A percentile compares a stretch with the other conserved stretches of the same genome.
Conservation (phyloP, 1,140 invertebrate species). For the Lucilia sericata region DNA sequence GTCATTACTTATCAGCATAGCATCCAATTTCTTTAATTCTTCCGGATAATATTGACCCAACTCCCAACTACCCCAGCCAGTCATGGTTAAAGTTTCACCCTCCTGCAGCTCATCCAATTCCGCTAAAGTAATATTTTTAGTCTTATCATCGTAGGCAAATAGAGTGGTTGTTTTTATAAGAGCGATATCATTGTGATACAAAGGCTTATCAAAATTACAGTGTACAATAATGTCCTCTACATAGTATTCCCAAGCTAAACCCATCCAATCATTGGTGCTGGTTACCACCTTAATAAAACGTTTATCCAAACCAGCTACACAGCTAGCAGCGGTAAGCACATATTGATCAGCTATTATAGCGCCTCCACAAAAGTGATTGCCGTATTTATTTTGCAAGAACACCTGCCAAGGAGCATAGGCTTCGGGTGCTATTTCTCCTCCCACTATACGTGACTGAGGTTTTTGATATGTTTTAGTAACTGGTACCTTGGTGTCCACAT, state of each 20-base stretch:
- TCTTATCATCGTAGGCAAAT: constrained; percentile 67
- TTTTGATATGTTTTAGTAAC: background rate
- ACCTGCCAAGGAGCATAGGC: constrained; percentile 68
- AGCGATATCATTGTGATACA: constrained; percentile 70
- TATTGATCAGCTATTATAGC: constrained; percentile 64
- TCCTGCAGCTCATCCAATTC: constrained; percentile 42
- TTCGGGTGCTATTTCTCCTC: constrained; percentile 66
- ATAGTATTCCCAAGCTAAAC: constrained; percentile 50
- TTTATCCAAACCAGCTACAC: constrained; percentile 58
- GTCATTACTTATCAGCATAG: constrained; percentile 51
- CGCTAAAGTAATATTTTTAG: constrained; percentile 64
- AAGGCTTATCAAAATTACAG: constrained; percentile 61
- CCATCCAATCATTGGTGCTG: constrained; percentile 52
- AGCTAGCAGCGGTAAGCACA: constrained; percentile 68
- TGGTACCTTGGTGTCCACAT: background rate
- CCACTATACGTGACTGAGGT: constrained; percentile 63
- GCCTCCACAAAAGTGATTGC: constrained; percentile 68
- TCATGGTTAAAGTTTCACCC: constrained; percentile 65
- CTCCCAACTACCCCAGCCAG: constrained; percentile 70
- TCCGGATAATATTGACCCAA: constrained; percentile 52
- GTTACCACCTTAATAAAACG: constrained; percentile 54
- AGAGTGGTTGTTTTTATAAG: constrained; percentile 65
- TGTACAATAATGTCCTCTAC: constrained; percentile 55
- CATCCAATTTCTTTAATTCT: constrained; percentile 57
- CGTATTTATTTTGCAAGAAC: constrained; percentile 59